Percentiles rank a stretch among this genome's conserved stretches.
These are phyloP conservation scores for Cacoxenus indagator DNA, from an alignment of 2,888 invertebrate species.

Conservation along the genomic window DNA sequence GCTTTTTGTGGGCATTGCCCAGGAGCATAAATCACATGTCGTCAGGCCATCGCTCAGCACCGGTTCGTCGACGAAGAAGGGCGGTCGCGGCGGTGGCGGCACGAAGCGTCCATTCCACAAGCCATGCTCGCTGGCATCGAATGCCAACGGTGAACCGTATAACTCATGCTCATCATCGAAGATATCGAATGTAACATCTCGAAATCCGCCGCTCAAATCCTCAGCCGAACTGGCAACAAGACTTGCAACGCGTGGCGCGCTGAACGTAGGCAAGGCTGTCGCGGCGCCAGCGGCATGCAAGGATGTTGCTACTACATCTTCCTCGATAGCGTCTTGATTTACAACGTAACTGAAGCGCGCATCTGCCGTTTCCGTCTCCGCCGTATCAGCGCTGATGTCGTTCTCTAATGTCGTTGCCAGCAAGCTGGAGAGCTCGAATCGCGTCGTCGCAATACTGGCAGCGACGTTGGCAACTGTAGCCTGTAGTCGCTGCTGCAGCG, in stretches of 20 bases:
- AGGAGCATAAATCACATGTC: conserved; percentile 81
- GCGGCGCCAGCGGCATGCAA: conserved; percentile 23
- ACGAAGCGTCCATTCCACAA: conserved; percentile 73
- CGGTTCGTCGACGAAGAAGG: conserved; percentile 76
- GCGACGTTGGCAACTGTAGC: conserved; percentile 27
- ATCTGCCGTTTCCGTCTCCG: conserved; percentile 34
- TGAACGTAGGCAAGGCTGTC: conserved; percentile 52
- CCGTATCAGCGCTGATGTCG: conserved; percentile 28
- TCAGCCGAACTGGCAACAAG: conserved; percentile 68
- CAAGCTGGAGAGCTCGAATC: conserved; percentile 43
- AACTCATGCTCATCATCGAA: conserved; percentile 70
- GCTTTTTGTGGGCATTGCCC: conserved; percentile 77
- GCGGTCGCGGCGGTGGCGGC: conserved; percentile 78
- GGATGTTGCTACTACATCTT: conserved; percentile 26
- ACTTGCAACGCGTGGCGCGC: conserved; percentile 66
- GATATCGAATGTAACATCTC: conserved; percentile 67
- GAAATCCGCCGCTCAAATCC: conserved; percentile 61
- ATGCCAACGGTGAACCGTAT: conserved; percentile 70
- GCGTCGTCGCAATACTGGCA: conserved; percentile 29
- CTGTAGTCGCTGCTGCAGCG: conserved; percentile 26
- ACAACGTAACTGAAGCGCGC: conserved; percentile 56
- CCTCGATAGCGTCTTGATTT: conserved; percentile 47
- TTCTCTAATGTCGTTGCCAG: conserved; percentile 33
- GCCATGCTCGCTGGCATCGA: conserved; percentile 71
- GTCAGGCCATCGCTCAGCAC: conserved; percentile 78